Percentiles rank a stretch among this genome's conserved stretches.
phyloP scores from a whole-genome alignment of 2,888 invertebrate species.

The Pomacea canaliculata region DNA sequence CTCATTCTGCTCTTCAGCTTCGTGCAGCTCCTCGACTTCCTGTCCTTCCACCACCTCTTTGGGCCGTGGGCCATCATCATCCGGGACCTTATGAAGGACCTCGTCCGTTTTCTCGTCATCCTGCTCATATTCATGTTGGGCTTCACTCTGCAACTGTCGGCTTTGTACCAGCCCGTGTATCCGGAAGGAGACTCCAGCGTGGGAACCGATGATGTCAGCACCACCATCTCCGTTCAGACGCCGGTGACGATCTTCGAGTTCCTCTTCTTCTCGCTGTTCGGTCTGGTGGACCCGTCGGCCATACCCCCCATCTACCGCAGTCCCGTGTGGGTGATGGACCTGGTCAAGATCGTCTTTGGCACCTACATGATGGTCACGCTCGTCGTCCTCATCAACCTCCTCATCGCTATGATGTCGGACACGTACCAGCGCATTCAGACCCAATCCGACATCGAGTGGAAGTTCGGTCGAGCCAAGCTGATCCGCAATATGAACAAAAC shows the following conservation, averaged over 20 bases:
- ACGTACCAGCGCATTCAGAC: conserved; percentile 99
- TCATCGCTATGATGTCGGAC: conserved; percentile 99
- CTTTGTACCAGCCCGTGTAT: conserved; percentile 87
- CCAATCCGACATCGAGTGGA: conserved; percentile 99
- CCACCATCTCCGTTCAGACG: conserved; percentile 41
- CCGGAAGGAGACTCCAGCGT: conserved; percentile 40
- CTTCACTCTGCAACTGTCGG: conserved; percentile 90
- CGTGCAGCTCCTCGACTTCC: conserved; percentile 93
- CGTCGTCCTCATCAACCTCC: conserved; percentile 97
- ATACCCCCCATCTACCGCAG: conserved; percentile 73
- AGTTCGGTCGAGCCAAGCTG: conserved; percentile 97
- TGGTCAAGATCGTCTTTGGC: conserved; percentile 82
- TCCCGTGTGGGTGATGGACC: conserved; percentile 69
- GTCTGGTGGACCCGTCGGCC: conserved; percentile 80
- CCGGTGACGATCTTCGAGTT: conserved; percentile 89
- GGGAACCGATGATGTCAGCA: conserved; percentile 50
- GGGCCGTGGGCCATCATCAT: conserved; percentile 99
- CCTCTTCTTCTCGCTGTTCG: conserved; percentile 98
- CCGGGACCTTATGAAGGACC: conserved; percentile 79
- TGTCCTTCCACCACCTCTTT: conserved; percentile 98
- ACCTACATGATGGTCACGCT: conserved; percentile 98
- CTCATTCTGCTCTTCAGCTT: conserved; percentile 94
- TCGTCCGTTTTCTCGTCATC: conserved; percentile 96
- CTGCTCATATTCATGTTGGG: conserved; percentile 98
- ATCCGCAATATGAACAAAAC: conserved; percentile 98